Percentiles rank a stretch among this genome's conserved stretches.
Conservation (phyloP, 37 sponge, comb jelly and placozoan genomes). For the Haliclona indistincta region DNA sequence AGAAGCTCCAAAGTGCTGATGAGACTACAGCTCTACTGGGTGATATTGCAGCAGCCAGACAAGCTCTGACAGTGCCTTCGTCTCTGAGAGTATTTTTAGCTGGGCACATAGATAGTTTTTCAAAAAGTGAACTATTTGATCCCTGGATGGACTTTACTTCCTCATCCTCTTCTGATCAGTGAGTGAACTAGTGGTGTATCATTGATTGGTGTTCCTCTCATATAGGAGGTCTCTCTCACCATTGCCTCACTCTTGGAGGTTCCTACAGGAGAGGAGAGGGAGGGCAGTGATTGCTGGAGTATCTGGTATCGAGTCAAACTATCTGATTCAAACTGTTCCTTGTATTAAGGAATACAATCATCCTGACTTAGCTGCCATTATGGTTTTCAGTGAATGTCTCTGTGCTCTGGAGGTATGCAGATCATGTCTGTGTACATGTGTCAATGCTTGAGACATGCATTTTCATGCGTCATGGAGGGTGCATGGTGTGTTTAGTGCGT, state of each 20-base stretch:
- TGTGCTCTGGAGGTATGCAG: constrained; percentile 74
- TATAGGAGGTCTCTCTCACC: constrained; percentile 5
- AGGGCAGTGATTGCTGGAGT: constrained; percentile 58
- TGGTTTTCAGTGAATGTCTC: constrained; percentile 82
- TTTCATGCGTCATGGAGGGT: not conserved
- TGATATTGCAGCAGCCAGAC: constrained; percentile 31
- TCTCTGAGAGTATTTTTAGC: constrained; percentile 59
- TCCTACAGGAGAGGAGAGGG: constrained; percentile 36
- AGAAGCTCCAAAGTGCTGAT: constrained; percentile 21
- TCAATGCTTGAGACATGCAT: not conserved
- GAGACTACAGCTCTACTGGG: constrained; percentile 29
- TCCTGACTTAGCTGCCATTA: constrained; percentile 75
- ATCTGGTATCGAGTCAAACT: constrained; percentile 84
- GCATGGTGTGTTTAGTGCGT: too few species aligned
- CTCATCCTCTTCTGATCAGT: not conserved
- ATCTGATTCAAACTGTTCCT: constrained; percentile 55
- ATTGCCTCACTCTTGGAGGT: constrained; percentile 4
- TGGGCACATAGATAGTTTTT: constrained; percentile 19
- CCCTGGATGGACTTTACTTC: constrained; percentile 31
- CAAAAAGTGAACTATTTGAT: constrained; percentile 1
- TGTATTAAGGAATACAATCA: constrained; percentile 45
- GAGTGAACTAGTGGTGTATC: not conserved
- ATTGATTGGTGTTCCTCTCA: constrained; percentile 6
- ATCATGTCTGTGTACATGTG: not conserved
- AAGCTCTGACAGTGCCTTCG: constrained; percentile 31